Conservation (phyloP, 2,888 invertebrate species). For the Tetanocera ferruginea region DNA sequence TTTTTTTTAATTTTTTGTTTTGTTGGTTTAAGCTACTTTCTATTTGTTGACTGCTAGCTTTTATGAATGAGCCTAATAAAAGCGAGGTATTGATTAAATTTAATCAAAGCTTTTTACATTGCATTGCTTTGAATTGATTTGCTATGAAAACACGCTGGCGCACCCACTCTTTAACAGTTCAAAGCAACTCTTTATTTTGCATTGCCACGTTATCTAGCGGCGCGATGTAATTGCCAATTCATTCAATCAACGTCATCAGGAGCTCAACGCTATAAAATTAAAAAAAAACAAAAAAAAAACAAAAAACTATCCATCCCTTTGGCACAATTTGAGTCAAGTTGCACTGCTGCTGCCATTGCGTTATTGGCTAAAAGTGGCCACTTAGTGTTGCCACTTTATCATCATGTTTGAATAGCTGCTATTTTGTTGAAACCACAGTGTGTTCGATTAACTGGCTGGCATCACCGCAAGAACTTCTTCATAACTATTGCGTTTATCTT, state of each 20-base stretch:
- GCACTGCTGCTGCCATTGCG: neutral
- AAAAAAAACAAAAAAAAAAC: no score
- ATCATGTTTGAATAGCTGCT: neutral
- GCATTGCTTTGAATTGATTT: no score
- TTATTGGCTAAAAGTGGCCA: neutral
- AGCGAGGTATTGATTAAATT: no score
- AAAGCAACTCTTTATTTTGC: neutral
- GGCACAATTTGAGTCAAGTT: no score
- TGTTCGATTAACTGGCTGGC: neutral
- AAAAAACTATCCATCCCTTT: no score
- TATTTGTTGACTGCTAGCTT: no score
- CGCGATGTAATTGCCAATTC: neutral
- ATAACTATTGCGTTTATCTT: neutral
- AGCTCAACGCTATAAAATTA: neutral
- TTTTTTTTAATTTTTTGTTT: neutral
- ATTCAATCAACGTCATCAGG: slow-evolving; percentile 20
- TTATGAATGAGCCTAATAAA: no score
- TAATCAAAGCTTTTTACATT: no score
- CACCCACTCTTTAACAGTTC: neutral
- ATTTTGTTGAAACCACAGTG: neutral
- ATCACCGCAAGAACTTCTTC: neutral
- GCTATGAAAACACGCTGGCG: no score
- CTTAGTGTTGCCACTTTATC: neutral
- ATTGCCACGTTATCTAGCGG: neutral
- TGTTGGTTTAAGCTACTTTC: no score